Conservation (phyloP, 2,113 vertebrate genomes). For the Corydoras maculifer region DNA sequence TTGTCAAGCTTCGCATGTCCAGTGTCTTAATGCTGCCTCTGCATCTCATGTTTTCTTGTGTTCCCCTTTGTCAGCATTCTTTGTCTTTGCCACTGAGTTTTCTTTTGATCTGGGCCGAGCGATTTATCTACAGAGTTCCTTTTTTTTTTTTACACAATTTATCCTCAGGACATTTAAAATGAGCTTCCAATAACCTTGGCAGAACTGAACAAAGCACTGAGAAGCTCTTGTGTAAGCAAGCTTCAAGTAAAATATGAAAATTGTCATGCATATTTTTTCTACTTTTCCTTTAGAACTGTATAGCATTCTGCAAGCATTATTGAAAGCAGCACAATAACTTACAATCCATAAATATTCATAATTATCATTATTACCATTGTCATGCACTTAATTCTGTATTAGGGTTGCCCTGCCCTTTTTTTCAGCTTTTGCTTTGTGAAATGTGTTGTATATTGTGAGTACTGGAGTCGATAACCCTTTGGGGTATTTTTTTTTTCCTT, state of each 20-base stretch:
- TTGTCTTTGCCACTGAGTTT: constrained; percentile 69
- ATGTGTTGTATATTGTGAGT: constrained; percentile 56
- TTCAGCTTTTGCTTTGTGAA: constrained; percentile 63
- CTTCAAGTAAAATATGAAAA: too few relatives aligned
- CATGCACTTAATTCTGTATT: too few relatives aligned
- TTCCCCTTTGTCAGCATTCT: constrained; percentile 68
- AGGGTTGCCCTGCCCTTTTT: too few relatives aligned
- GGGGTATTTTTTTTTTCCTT: constrained; percentile 59
- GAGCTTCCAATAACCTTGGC: constrained; percentile 67
- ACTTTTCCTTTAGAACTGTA: too few relatives aligned
- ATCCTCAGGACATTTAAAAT: constrained; percentile 70
- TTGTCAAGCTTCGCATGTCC: constrained; percentile 27
- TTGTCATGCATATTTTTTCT: too few relatives aligned
- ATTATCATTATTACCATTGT: too few relatives aligned
- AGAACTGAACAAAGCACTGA: constrained; percentile 61
- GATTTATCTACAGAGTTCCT: constrained; percentile 66
- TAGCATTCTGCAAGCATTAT: too few relatives aligned
- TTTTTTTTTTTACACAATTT: constrained; percentile 49
- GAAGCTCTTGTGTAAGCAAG: constrained; percentile 46
- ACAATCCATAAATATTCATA: too few relatives aligned
- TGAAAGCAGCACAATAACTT: too few relatives aligned
- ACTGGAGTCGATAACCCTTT: constrained; percentile 63
- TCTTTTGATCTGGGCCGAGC: constrained; percentile 68
- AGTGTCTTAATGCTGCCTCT: constrained; percentile 57
- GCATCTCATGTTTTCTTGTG: constrained; percentile 59